These are phyloP conservation scores for Capromys pilorides DNA, from an alignment of 2,797 vertebrate genomes.

Conservation along the genomic window DNA sequence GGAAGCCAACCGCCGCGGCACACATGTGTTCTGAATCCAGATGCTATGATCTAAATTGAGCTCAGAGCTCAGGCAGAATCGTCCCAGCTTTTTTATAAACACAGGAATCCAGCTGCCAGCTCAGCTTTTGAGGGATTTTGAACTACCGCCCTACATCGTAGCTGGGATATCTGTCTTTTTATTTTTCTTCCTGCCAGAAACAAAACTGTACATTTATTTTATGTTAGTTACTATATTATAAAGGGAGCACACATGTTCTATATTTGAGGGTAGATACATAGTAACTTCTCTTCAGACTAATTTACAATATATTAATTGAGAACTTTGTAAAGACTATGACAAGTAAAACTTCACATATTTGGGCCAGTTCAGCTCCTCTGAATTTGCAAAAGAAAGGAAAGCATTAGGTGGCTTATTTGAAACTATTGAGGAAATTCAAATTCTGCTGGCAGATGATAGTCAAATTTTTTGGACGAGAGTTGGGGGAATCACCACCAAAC, in stretches of 20 bases:
- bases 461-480: background rate
- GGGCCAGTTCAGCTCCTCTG: background rate
- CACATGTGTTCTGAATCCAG: conserved; percentile 58
- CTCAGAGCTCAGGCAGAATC: conserved; percentile 72
- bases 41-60: conserved; percentile 70
- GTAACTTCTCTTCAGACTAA: conserved; percentile 39
- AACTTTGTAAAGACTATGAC: background rate
- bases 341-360: conserved; percentile 6
- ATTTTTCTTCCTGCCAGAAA: background rate
- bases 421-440: conserved; percentile 56
- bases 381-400: conserved; percentile 23
- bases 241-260: background rate
- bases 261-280: background rate
- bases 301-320: conserved; percentile 11
- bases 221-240: background rate
- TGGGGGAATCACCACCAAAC: conserved; percentile 39
- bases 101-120: conserved; percentile 61
- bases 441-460: conserved; percentile 10
- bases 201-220: background rate
- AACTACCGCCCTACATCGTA: background rate
- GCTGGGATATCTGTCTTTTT: conserved; percentile 3
- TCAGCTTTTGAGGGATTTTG: conserved; percentile 76
- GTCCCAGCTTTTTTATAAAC: conserved; percentile 66
- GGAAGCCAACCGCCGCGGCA: conserved; percentile 47
- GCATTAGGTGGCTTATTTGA: conserved; percentile 37